Base-by-base conservation (phyloP, 2,888 invertebrate species). In the Brachypterus glaber region DNA sequence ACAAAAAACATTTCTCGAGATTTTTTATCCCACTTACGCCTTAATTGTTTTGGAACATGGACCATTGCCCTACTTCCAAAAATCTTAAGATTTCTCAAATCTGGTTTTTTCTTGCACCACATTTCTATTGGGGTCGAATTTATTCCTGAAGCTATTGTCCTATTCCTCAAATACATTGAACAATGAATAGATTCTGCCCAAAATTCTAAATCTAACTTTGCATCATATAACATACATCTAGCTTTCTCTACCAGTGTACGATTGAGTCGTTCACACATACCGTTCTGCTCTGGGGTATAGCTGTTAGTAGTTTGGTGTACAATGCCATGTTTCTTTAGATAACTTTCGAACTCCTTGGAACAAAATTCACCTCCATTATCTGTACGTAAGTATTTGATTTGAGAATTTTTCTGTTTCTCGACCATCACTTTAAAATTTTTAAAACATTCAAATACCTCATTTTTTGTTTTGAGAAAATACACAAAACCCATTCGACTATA, bases 41-140 rank as follows among this genome's bases (percentile, higher is more conserved):
- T 37, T 34, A 50, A 51, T 30, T 55, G 48, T 43, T 57, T 53
- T 2, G 57, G 55, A 13, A 59, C 39, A 40, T 58, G 54, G 9
- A 48, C 49, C 46, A 55, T 55, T 3, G 51, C 54, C 27, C 48
- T 33, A 13, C 49, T 48, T 11, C 62, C 63, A 53, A 66, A 66
- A 24, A 58, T 50, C 24, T 51, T 40, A 12, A 63, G 18, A 18
- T 59, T 47, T 29, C 38, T 44, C 1, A 67, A 18, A 41, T 57
- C 44, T 11, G 59, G 58, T 46, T 56, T 60, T 2, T 37, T 34
- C 13, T 50, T 48, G 16, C 50, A 14, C 39, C 43, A 47, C 16
- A 37, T 18, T 41, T 45, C 37, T 14, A 18, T 33, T n/a, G 41
- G 33, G 1, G 44, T 42, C 36, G 37, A 40, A 9, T 27, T 13